These are phyloP conservation scores for Balanococcus diminutus DNA, from an alignment of 2,888 invertebrate genomes.

Conservation along the genomic window DNA sequence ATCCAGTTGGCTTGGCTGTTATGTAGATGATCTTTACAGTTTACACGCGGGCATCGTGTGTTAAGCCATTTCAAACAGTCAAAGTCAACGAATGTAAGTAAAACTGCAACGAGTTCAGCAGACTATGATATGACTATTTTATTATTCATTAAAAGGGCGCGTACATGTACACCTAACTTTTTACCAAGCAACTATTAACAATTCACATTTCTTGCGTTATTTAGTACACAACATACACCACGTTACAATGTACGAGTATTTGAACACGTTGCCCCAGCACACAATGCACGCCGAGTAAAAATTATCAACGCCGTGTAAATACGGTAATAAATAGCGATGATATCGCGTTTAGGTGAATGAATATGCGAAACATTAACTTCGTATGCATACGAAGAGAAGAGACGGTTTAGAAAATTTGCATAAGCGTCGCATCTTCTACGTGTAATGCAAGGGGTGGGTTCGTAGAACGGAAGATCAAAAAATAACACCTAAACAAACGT, in stretches of 20 bases:
- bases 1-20: neutral
- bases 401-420: neutral
- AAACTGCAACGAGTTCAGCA: neutral
- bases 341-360: constrained; percentile 10
- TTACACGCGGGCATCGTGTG: neutral
- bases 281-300: neutral
- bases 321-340: constrained; percentile 9
- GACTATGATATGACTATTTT: neutral
- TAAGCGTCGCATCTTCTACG: neutral
- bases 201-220: neutral
- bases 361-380: neutral
- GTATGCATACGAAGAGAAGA: neutral
- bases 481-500: neutral
- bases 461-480: neutral
- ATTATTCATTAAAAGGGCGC: constrained; percentile 18
- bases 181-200: neutral
- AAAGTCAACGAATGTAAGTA: neutral
- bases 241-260: too few relatives aligned
- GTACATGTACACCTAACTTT: neutral
- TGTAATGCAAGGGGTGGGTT: neutral
- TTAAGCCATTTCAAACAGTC: neutral
- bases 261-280: neutral
- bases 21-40: neutral
- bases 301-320: neutral
- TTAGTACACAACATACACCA: neutral